Percentiles rank a stretch among this genome's conserved stretches.
Conservation (phyloP, 1,140 invertebrate genomes). For the Vanessa tameamea region DNA sequence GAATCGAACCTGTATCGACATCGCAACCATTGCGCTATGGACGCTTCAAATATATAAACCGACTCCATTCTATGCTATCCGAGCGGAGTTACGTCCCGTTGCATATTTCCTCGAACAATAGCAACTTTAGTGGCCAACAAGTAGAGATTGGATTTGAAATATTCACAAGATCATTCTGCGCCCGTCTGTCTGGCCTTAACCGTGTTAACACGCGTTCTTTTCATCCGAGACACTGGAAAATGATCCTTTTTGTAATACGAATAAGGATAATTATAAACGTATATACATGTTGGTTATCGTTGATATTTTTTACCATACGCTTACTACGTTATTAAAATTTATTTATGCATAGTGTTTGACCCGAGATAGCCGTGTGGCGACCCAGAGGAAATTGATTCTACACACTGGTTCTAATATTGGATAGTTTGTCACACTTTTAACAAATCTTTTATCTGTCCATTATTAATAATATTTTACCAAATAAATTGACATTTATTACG, state of each 20-base stretch:
- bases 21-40: no score
- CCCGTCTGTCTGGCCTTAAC: slow-evolving; percentile 40
- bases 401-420: slow-evolving; percentile 15
- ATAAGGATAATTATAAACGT: background rate
- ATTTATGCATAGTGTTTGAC: slow-evolving; percentile 33
- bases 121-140: slow-evolving; percentile 62
- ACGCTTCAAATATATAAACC: background rate
- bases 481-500: background rate
- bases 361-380: slow-evolving; percentile 13
- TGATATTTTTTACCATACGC: slow-evolving; percentile 22
- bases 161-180: slow-evolving; percentile 60
- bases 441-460: slow-evolving; percentile 18
- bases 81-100: slow-evolving; percentile 30
- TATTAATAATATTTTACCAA: background rate
- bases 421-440: slow-evolving; percentile 27
- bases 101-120: slow-evolving; percentile 54
- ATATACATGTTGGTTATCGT: background rate
- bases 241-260: background rate
- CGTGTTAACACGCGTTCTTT: slow-evolving; percentile 19
- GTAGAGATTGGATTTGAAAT: slow-evolving; percentile 71
- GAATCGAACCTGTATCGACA: no score
- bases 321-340: slow-evolving; percentile 30
- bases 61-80: background rate
- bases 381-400: slow-evolving; percentile 29
- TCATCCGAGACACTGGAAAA: background rate